These are phyloP conservation scores for Poeciliopsis retropinna DNA, from an alignment of 2,113 vertebrate genomes.

Conservation along the genomic window DNA sequence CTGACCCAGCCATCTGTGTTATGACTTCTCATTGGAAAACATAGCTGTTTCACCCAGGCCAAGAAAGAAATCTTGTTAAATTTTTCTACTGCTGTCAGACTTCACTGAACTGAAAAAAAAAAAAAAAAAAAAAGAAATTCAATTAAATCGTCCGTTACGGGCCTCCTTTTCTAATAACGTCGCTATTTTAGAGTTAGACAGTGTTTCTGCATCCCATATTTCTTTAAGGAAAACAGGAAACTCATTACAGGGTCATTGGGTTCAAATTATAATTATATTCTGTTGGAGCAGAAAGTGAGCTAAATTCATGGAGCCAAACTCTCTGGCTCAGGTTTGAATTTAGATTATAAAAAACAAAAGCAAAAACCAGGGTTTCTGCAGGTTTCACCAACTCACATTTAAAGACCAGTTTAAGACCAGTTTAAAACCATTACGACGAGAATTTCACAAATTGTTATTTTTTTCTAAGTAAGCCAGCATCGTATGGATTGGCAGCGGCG, in stretches of 20 bases:
- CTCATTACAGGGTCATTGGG: neutral
- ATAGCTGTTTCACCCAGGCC: conserved; percentile 12
- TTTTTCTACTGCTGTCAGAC: conserved; percentile 3
- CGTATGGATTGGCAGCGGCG: no score
- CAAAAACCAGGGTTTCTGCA: no score
- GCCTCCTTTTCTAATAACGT: conserved; percentile 1
- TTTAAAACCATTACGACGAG: no score
- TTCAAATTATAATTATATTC: neutral
- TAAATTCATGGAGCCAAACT: neutral
- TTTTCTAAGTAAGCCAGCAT: no score
- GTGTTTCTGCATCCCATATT: neutral
- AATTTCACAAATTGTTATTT: no score
- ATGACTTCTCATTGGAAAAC: conserved; percentile 16
- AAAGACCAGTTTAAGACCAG: no score
- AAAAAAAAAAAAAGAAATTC: neutral
- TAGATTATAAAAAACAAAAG: neutral
- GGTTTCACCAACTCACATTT: no score
- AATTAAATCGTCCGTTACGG: conserved; percentile 3
- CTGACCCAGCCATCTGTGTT: conserved; percentile 12
- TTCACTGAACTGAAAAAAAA: conserved; percentile 3
- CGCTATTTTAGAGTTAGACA: neutral
- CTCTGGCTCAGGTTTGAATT: no score
- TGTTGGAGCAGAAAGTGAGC: neutral
- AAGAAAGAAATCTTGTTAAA: conserved; percentile 19
- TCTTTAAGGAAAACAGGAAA: neutral